These are phyloP conservation scores for Tupaia tana DNA, from an alignment of 2,113 vertebrate genomes.

Conservation along the genomic window DNA sequence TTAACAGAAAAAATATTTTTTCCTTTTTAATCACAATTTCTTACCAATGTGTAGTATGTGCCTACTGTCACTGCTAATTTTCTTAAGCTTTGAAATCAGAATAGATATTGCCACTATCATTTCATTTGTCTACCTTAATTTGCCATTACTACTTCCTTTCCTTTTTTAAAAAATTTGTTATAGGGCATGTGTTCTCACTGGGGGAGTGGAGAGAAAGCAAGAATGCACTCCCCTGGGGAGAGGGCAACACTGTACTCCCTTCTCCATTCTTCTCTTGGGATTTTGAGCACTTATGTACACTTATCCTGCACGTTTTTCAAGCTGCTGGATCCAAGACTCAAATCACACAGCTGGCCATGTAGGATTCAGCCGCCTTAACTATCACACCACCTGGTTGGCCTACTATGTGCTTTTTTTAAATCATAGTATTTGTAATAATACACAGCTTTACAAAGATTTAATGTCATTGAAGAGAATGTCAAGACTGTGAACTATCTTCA, in stretches of 20 bases:
- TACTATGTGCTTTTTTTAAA: background rate
- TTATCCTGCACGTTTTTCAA: too few species aligned
- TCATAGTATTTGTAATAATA: background rate
- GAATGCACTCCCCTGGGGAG: too few species aligned
- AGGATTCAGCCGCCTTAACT: too few species aligned
- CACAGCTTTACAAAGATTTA: background rate
- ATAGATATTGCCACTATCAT: background rate
- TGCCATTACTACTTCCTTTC: background rate
- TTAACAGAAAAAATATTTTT: background rate
- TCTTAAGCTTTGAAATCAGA: conserved; percentile 13
- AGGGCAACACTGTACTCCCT: too few species aligned
- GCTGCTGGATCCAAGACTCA: too few species aligned
- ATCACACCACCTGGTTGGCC: too few species aligned
- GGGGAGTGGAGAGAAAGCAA: too few species aligned
- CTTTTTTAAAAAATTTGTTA: too few species aligned
- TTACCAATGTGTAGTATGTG: background rate
- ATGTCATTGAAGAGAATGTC: background rate
- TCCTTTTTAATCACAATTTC: background rate
- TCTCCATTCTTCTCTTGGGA: too few species aligned
- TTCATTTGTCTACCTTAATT: conserved; percentile 5
- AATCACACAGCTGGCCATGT: too few species aligned
- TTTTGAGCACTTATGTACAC: too few species aligned
- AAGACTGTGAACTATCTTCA: background rate
- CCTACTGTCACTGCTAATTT: background rate
- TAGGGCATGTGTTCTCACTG: too few species aligned